Base-by-base conservation (phyloP, 2,797 vertebrate genomes). In the Galagoides demidoff region DNA sequence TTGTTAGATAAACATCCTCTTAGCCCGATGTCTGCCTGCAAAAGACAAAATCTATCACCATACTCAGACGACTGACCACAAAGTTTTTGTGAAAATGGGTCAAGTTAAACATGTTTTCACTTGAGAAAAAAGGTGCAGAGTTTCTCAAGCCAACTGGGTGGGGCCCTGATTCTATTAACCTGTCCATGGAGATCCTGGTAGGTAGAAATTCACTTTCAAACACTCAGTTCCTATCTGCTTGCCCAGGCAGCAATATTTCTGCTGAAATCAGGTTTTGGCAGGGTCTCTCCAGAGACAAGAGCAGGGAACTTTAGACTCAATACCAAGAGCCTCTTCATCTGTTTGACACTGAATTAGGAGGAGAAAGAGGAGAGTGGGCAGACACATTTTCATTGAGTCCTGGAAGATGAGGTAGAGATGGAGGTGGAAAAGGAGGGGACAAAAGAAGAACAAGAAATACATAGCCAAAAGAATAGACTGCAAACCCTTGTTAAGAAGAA, bases 401-500 rank as follows among this genome's bases (percentile, higher is more conserved):
- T 86, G 63, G 34, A n/a, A 66, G 59, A 66, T 78, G 25, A 70
- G 25, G 29, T 57, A 10, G 52, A 87, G 52, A 83, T 2, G n/a
- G n/a, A 71, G 23, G 11, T 1, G 52, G 8, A 34, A 55, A 29
- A 13, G 29, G 43, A 64, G 19, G 55, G 14, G 23, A 25, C 66
- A 27, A 52, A 66, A 79, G 16, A 27, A 77, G 66, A 84, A 93
- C n/a, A 20, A 52, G 19, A 84, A 73, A 82, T 57, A 82, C 90
- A 68, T 34, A 23, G 70, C 2, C 31, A 70, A 93, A 83, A 55
- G 76, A 94, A 93, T 49, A 85, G 22, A 78, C 23, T 63, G 52
- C 82, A 37, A 95, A 76, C 45, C 37, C 45, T 93, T 86, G n/a
- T 79, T 39, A 52, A 82, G 55, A 85, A 81, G 49, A 86, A 87